Evolutionary conservation across 2,113 vertebrate species (phyloP).

Genomic region (Solea senegalensis): DNA sequence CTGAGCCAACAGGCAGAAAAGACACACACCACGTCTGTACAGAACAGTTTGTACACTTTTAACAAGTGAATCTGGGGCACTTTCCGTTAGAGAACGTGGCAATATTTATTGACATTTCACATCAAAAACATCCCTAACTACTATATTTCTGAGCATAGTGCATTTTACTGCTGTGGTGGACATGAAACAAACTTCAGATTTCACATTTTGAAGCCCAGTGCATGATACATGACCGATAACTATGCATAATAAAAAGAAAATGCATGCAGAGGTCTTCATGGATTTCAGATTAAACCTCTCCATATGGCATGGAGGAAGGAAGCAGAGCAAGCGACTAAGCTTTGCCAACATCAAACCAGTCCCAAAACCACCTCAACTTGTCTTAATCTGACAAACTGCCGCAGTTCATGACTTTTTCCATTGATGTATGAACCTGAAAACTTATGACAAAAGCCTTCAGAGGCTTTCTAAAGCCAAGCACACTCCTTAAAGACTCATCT

Average conservation of each 20-base stretch:
- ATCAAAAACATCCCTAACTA: conserved; percentile 30
- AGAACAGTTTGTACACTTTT: conserved; percentile 56
- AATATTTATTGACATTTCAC: conserved; percentile 35
- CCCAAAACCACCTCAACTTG: conserved; percentile 21
- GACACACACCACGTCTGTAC: conserved; percentile 32
- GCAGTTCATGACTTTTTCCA: conserved; percentile 42
- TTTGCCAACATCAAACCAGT: conserved; percentile 48
- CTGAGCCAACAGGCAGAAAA: conserved; percentile 32
- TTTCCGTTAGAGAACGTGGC: conserved; percentile 29
- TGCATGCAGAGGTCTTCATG: conserved; percentile 19
- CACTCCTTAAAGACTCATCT: conserved; percentile 42
- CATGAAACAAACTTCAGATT: conserved; percentile 5
- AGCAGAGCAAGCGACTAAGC: conserved; percentile 28
- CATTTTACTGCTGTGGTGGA: conserved; percentile 13
- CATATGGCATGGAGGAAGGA: conserved; percentile 21
- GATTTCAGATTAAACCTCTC: conserved; percentile 37
- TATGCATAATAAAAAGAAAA: conserved; percentile 29
- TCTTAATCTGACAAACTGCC: conserved; percentile 60
- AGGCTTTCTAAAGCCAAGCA: conserved; percentile 53
- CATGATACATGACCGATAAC: conserved; percentile 32
- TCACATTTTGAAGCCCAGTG: background rate
- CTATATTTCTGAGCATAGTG: conserved; percentile 12
- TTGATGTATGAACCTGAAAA: conserved; percentile 61
- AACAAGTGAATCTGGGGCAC: conserved; percentile 47
- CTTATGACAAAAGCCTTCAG: conserved; percentile 49